phyloP scores from a whole-genome alignment of 2,888 invertebrate species.

The Adineta ricciae region DNA sequence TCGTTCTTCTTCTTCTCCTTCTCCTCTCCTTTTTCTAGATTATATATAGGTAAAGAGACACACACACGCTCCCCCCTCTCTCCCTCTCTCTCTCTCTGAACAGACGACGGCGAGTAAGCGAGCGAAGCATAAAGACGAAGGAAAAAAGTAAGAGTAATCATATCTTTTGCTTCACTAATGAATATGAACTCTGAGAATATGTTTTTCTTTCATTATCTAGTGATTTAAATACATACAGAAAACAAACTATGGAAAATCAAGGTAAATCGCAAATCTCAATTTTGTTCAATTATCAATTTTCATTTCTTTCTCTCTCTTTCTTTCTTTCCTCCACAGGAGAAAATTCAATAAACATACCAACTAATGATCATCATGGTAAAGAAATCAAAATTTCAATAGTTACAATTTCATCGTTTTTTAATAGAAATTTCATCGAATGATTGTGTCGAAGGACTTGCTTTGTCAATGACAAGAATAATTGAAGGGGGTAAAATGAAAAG shows the following conservation, averaged over 20 bases:
- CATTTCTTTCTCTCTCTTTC: neutral
- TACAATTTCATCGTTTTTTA: neutral
- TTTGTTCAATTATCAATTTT: neutral
- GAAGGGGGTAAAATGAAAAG: neutral
- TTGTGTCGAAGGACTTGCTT: neutral
- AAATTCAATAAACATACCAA: neutral
- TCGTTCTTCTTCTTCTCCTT: neutral
- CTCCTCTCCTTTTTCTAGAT: neutral
- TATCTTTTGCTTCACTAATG: neutral
- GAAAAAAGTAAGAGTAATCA: neutral
- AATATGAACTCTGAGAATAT: neutral
- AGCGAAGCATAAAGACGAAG: constrained; percentile 9
- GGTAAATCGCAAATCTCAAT: neutral
- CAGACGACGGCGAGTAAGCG: neutral
- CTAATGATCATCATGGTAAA: neutral
- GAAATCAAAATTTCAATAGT: neutral
- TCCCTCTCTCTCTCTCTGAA: neutral
- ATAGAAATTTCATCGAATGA: neutral
- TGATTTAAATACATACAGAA: neutral
- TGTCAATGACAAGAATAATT: neutral
- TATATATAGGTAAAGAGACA: constrained; percentile 1
- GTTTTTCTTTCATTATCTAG: neutral
- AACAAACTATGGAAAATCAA: neutral
- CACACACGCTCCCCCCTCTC: neutral
- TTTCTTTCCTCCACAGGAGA: neutral